Base-by-base conservation (phyloP, 2,888 invertebrate genomes). In the Dolichomitus sp. region DNA sequence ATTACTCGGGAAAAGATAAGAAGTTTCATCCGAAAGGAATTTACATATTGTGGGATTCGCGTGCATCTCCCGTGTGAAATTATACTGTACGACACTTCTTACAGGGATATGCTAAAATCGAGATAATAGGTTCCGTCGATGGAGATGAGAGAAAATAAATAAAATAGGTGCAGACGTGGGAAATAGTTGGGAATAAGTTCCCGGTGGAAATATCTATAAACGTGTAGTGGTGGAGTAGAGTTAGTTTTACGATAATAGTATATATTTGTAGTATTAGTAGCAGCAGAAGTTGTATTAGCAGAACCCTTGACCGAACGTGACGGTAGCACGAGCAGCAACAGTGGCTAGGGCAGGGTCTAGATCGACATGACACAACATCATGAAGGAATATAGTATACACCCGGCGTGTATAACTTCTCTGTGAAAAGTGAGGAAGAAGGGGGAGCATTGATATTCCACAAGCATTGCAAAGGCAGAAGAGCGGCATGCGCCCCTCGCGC, bases 401-500 rank as follows among this genome's bases (percentile, higher is more conserved):
- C 57, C 40, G 30, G 37, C 63, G 59, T 45, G 33, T 59, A 27
- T n/a, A 50, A 37, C 23, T 33, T 37, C 45, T 69, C 54, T 48
- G 63, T 37, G 63, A 76, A 82, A 79, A 79, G 54, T 65, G 70
- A 65, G 48, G 68, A 50, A 59, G 42, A 27, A 50, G 42, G 57
- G 87, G 81, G 80, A 87, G 86, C 90, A 91, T 92, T 92, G 92
- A 91, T 92, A 92, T 92, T 92, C 92, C 89, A 75, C 70, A 85
- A 89, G 87, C 92, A 92, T 88, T 86, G 89, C 84, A 80, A 87
- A 89, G 87, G 89, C 78, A 90, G 80, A 84, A 82, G 69, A 69
- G 90, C 74, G 88, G 87, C 1, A n/a, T n/a, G 23, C 87, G 93
- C 90, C 87, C 93, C 91, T 83, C 89, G 83, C 90, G 63, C 73